phyloP scores from a whole-genome alignment of 2,888 invertebrate genomes.

The Hydraecia micacea region DNA sequence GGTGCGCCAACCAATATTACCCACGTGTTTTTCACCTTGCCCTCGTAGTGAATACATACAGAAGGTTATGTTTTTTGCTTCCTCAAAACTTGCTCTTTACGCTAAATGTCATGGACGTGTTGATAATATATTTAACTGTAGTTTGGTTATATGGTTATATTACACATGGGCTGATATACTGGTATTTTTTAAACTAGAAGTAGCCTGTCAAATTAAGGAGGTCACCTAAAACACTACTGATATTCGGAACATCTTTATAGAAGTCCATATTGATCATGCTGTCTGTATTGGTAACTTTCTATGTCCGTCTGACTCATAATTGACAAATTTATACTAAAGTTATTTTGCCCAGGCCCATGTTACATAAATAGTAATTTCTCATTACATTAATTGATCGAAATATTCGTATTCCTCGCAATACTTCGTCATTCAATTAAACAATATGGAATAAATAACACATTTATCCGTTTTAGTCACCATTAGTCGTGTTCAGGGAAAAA shows the following conservation, averaged over 20 bases:
- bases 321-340: slow-evolving; percentile 3
- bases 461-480: slow-evolving; percentile 72
- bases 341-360: neutral
- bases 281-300: neutral
- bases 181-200: slow-evolving; percentile 13
- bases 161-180: neutral
- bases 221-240: neutral
- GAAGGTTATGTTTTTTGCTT: slow-evolving; percentile 58
- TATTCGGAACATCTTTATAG: neutral
- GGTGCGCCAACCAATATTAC: slow-evolving; percentile 53
- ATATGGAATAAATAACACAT: slow-evolving; percentile 58
- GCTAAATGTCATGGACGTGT: slow-evolving; percentile 60
- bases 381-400: slow-evolving; percentile 16
- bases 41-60: slow-evolving; percentile 39
- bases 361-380: slow-evolving; percentile 29
- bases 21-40: slow-evolving; percentile 58
- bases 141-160: slow-evolving; percentile 5
- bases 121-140: slow-evolving; percentile 15
- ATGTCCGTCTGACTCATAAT: slow-evolving; percentile 1
- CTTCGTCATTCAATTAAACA: slow-evolving; percentile 65
- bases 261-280: neutral
- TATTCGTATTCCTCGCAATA: slow-evolving; percentile 34
- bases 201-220: neutral
- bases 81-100: slow-evolving; percentile 55
- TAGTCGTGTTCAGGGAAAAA: slow-evolving; percentile 67